Base-by-base conservation (phyloP, 2,797 vertebrate genomes). In the Pangasius larnaudii region DNA sequence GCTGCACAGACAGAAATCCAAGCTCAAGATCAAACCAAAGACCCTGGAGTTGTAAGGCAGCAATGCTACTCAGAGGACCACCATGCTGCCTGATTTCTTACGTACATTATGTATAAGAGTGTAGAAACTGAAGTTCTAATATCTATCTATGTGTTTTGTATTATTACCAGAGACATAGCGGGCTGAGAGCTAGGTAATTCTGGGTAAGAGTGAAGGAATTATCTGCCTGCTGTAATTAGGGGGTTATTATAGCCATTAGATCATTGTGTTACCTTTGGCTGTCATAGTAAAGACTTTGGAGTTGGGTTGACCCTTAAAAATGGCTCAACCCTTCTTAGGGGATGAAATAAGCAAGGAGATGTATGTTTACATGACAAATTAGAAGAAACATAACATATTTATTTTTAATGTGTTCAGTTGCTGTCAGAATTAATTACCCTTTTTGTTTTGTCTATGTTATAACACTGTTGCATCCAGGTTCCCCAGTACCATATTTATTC, bases 261-360 rank as follows among this genome's bases (percentile, higher is more conserved):
- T 85, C 51, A 58, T 46, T 58, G 6, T 75, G 56, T 61, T 85
- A 61, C 36, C 56, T n/a, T 59, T 61, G 27, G 69, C 24, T 59
- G 30, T 74, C 33, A 9, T 42, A 61, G 33, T 71, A n/a, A 85
- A 75, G 56, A 22, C 39, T 14, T 75, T 75, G 14, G 22, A n/a
- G 8, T 75, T 75, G 24, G 24, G 84, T n/a, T 85, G 24, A 49
- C 51, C 22, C 13, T 24, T 27, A 36, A 85, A 84, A 85, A 74
- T 39, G 36, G 13, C 63, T n/a, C 22, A 79, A 30, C 0, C 75
- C n/a, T 58, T 82, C 24, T 82, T 8, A n/a, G 2, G 2, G 13
- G 1, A 63, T 63, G 24, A 63, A 65, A 19, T 49, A 59, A 10
- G 24, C 14, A 63, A 58, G 18, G n/a, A 19, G 14, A 49, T 82